phyloP scores from a whole-genome alignment of 2,888 invertebrate genomes.

The Cerastis rubricosa region DNA sequence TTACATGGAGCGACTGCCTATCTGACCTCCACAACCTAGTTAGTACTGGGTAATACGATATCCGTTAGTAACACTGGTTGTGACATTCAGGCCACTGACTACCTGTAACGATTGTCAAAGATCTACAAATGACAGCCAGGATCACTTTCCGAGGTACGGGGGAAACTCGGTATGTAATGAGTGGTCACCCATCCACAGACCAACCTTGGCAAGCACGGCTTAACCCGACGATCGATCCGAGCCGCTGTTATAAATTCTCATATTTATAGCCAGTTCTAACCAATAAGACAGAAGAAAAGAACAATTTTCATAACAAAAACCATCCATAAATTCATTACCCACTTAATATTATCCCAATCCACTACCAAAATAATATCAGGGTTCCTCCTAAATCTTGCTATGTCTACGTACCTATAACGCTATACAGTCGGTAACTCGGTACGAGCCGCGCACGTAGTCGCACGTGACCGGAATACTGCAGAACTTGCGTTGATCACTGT shows the following conservation, averaged over 20 bases:
- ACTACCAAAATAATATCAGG: conserved; percentile 60
- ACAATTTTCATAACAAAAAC: not conserved
- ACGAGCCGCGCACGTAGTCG: conserved; percentile 67
- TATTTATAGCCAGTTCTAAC: not conserved
- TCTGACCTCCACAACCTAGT: not conserved
- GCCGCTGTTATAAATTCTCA: not conserved
- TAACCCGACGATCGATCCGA: not conserved
- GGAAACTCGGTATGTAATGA: not conserved
- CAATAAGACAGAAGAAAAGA: not conserved
- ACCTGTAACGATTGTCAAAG: not conserved
- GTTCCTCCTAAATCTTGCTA: conserved; percentile 52
- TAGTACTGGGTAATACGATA: not conserved
- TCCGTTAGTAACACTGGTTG: not conserved
- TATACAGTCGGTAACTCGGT: conserved; percentile 63
- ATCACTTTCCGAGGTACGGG: not conserved
- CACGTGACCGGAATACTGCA: conserved; percentile 69
- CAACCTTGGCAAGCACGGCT: not conserved
- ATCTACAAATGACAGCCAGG: not conserved
- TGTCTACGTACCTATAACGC: conserved; percentile 30
- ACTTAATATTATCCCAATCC: conserved; percentile 37
- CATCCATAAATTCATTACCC: conserved; percentile 42
- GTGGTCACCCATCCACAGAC: not conserved
- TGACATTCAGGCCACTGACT: not conserved
- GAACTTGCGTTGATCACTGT: conserved; percentile 63
- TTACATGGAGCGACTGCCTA: not conserved